A percentile compares a stretch with the other conserved stretches of the same genome.
phyloP scores from a whole-genome alignment of 1,140 invertebrate species.

The Scylla paramamosain region DNA sequence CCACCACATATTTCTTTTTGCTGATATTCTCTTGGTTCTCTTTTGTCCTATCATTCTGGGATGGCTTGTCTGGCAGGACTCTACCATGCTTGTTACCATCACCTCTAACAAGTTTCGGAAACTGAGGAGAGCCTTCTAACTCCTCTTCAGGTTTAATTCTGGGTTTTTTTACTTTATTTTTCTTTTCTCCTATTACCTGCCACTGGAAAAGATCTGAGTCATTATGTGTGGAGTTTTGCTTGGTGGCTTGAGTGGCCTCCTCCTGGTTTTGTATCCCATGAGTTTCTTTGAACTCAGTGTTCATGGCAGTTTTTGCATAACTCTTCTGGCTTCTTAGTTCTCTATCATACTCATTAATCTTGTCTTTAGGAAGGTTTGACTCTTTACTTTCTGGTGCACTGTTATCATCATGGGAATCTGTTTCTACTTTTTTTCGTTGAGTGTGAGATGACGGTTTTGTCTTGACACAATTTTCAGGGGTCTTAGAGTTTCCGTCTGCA shows the following conservation, averaged over 20 bases:
- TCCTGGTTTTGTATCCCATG: neutral
- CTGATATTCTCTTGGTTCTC: neutral
- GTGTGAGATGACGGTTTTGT: neutral
- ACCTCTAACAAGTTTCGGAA: neutral
- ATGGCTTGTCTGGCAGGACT: no score
- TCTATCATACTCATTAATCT: neutral
- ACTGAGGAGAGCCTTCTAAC: neutral
- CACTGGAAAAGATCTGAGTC: constrained; percentile 5
- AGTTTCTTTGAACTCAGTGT: neutral
- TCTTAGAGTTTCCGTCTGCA: no score
- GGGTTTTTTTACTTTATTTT: neutral
- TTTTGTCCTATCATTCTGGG: neutral
- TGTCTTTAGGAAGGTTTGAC: neutral
- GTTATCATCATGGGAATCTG: neutral
- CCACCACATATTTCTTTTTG: neutral
- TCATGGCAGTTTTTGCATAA: neutral
- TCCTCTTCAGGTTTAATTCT: neutral
- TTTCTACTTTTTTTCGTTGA: neutral
- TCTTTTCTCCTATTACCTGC: neutral
- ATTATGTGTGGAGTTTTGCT: neutral
- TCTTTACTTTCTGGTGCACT: neutral
- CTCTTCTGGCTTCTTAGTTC: neutral
- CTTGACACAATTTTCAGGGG: neutral
- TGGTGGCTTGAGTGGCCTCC: neutral
- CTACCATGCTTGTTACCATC: neutral